phyloP scores from a whole-genome alignment of 2,797 vertebrate species.

The Siniperca scherzeri region DNA sequence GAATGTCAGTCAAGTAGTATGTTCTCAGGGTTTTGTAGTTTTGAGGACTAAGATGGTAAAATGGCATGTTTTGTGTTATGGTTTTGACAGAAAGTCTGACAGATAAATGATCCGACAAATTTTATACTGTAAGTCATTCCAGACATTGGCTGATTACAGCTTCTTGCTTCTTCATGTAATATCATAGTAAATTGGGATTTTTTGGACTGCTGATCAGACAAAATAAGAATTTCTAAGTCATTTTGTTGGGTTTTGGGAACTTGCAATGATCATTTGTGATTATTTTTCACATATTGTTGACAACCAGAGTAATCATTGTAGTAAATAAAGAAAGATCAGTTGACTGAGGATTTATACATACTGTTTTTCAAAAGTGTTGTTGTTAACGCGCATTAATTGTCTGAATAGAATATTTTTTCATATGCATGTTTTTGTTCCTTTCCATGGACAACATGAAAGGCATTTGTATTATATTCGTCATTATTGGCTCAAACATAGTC shows the following conservation, averaged over 20 bases:
- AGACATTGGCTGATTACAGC: slow-evolving; percentile 9
- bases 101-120: neutral
- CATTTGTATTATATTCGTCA: neutral
- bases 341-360: neutral
- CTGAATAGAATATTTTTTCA: neutral
- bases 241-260: neutral
- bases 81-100: neutral
- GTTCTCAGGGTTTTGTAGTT: slow-evolving; percentile 14
- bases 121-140: neutral
- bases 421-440: neutral
- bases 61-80: neutral
- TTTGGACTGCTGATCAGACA: neutral
- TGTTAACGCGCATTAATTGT: neutral
- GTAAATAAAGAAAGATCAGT: neutral
- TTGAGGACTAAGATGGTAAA: slow-evolving; percentile 1
- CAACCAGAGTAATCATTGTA: neutral
- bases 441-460: neutral
- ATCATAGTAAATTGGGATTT: neutral
- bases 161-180: neutral
- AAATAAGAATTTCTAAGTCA: neutral
- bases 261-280: neutral
- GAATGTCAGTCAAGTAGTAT: slow-evolving; percentile 12
- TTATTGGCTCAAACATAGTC: neutral
- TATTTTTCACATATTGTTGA: neutral
- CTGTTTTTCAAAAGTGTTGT: neutral